phyloP scores from a whole-genome alignment of 2,888 invertebrate species.

The Venustoraphidia nigricollis region DNA sequence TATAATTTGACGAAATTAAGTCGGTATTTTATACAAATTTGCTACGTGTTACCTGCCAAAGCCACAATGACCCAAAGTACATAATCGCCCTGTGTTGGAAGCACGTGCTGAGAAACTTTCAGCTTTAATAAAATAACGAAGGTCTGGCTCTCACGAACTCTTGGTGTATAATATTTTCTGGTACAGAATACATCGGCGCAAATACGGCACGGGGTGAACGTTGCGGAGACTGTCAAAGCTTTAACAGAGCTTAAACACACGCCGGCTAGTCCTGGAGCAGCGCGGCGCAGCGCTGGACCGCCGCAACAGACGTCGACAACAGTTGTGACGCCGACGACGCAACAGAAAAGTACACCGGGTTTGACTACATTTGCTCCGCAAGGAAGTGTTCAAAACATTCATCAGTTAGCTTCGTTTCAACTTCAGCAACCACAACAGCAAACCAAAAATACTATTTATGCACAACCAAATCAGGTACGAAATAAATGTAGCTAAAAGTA shows the following conservation, averaged over 20 bases:
- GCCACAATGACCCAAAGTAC: no score
- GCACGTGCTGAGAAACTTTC: no score
- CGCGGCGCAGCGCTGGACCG: slow-evolving; percentile 31
- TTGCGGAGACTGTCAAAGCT: slow-evolving; percentile 76
- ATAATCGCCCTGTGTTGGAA: no score
- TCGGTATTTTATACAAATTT: no score
- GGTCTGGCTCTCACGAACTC: no score
- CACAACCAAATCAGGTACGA: slow-evolving; percentile 28
- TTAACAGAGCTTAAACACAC: slow-evolving; percentile 73
- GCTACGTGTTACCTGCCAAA: no score
- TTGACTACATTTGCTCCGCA: slow-evolving; percentile 14
- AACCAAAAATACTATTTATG: slow-evolving; percentile 26
- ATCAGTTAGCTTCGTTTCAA: slow-evolving; percentile 11
- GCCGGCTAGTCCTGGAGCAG: slow-evolving; percentile 67
- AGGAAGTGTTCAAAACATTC: slow-evolving; percentile 14
- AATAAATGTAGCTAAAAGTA: neutral
- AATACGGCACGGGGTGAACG: slow-evolving; percentile 36
- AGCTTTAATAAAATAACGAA: no score
- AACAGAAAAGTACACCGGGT: slow-evolving; percentile 13
- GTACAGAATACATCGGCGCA: neutral
- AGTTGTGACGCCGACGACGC: slow-evolving; percentile 9
- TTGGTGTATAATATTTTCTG: neutral
- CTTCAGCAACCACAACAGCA: slow-evolving; percentile 17
- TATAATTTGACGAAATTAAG: no score
- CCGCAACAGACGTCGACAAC: slow-evolving; percentile 8